phyloP scores from a whole-genome alignment of 2,888 invertebrate species.

The Leptinotarsa juncta region DNA sequence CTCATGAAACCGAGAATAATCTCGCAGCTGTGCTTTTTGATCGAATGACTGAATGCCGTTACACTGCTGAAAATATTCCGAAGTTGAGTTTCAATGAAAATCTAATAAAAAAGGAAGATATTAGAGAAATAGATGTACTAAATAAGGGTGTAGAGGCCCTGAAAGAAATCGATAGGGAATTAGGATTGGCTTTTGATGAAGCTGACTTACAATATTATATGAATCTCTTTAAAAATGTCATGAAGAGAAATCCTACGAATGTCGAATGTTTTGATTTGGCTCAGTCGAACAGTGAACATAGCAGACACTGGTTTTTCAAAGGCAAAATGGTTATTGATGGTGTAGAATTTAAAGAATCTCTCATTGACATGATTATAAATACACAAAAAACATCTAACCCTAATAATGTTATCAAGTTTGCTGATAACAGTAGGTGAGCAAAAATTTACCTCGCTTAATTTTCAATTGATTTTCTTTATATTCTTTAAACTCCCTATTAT shows the following conservation, averaged over 20 bases:
- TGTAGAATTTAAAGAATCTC: constrained; percentile 78
- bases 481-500: constrained; percentile 36
- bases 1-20: constrained; percentile 64
- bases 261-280: constrained; percentile 98
- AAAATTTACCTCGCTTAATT: not conserved
- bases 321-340: constrained; percentile 90
- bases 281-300: constrained; percentile 98
- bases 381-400: constrained; percentile 87
- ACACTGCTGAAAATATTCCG: constrained; percentile 75
- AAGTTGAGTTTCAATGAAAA: constrained; percentile 76
- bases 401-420: constrained; percentile 97
- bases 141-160: constrained; percentile 82
- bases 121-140: constrained; percentile 88
- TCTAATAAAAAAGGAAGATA: constrained; percentile 75
- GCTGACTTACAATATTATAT: constrained; percentile 94
- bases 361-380: constrained; percentile 92
- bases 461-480: too few relatives aligned
- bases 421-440: constrained; percentile 91
- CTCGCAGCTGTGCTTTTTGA: constrained; percentile 81
- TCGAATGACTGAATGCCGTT: constrained; percentile 93
- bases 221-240: constrained; percentile 82
- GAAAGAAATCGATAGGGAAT: constrained; percentile 73
- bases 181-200: constrained; percentile 90
- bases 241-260: constrained; percentile 93
- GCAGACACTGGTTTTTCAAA: constrained; percentile 99